A percentile compares a stretch with the other conserved stretches of the same genome.
Evolutionary conservation across 2,797 vertebrate species (phyloP).

Genomic region (Pseudochaenichthys georgianus): DNA sequence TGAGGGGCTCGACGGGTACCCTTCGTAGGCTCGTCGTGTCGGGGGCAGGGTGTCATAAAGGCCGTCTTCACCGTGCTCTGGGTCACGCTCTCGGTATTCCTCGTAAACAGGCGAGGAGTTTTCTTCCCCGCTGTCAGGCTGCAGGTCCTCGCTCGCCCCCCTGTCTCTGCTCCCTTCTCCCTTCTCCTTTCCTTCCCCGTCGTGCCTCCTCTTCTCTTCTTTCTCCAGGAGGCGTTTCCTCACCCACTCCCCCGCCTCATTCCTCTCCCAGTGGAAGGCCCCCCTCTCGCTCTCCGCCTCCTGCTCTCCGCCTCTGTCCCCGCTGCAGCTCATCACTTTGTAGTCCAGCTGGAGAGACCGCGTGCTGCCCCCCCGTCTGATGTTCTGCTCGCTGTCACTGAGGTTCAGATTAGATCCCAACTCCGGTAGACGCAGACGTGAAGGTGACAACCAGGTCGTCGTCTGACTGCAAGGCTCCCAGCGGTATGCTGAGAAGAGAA

Average conservation of each 20-base stretch:
- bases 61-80: conserved; percentile 58
- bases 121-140: conserved; percentile 56
- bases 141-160: conserved; percentile 35
- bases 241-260: conserved; percentile 77
- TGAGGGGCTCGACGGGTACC: conserved; percentile 71
- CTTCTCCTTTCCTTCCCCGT: conserved; percentile 26
- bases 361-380: conserved; percentile 76
- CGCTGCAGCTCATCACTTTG: conserved; percentile 40
- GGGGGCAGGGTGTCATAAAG: conserved; percentile 90
- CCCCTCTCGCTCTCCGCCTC: conserved; percentile 46
- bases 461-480: conserved; percentile 73
- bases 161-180: conserved; percentile 42
- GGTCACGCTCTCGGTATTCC: conserved; percentile 68
- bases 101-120: conserved; percentile 77
- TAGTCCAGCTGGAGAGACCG: conserved; percentile 80
- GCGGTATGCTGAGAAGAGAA: conserved; percentile 59
- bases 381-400: conserved; percentile 65
- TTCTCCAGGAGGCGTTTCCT: conserved; percentile 46
- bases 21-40: conserved; percentile 82
- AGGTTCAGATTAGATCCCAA: conserved; percentile 66
- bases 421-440: conserved; percentile 64
- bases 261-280: conserved; percentile 80
- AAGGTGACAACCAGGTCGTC: conserved; percentile 76
- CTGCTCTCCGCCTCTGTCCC: conserved; percentile 40
- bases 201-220: conserved; percentile 52